These are phyloP conservation scores for Lepidurus apus DNA, from an alignment of 1,140 invertebrate genomes.

Conservation along the genomic window DNA sequence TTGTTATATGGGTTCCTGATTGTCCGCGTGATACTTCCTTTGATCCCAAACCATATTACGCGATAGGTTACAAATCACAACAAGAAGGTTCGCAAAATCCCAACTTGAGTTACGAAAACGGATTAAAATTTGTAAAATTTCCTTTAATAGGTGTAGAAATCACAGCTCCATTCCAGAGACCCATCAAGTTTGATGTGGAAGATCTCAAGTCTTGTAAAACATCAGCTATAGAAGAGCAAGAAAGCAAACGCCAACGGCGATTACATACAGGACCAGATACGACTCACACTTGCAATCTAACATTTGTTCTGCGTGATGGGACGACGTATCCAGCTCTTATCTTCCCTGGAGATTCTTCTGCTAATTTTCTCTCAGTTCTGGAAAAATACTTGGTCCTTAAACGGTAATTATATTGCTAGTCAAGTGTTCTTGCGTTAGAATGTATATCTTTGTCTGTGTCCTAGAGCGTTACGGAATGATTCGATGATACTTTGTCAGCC, in stretches of 20 bases:
- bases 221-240: conserved; percentile 20
- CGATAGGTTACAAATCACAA: conserved; percentile 24
- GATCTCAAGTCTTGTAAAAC: conserved; percentile 30
- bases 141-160: not conserved
- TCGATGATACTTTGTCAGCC: conserved; percentile 32
- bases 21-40: not conserved
- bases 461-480: conserved; percentile 32
- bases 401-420: conserved; percentile 41
- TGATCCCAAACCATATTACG: conserved; percentile 4
- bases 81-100: conserved; percentile 22
- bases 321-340: conserved; percentile 70
- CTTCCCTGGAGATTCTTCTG: conserved; percentile 78
- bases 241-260: not conserved
- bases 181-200: conserved; percentile 31
- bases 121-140: not conserved
- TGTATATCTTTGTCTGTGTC: conserved; percentile 22
- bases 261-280: conserved; percentile 9
- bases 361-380: conserved; percentile 61
- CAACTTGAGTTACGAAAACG: not conserved
- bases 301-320: conserved; percentile 65
- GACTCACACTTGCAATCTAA: conserved; percentile 44
- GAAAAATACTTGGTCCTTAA: conserved; percentile 47
- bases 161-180: not conserved
- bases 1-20: conserved; percentile 26
- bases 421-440: too few species aligned